Base-by-base conservation (phyloP, 2,888 invertebrate genomes). In the Oligia fasciuncula region DNA sequence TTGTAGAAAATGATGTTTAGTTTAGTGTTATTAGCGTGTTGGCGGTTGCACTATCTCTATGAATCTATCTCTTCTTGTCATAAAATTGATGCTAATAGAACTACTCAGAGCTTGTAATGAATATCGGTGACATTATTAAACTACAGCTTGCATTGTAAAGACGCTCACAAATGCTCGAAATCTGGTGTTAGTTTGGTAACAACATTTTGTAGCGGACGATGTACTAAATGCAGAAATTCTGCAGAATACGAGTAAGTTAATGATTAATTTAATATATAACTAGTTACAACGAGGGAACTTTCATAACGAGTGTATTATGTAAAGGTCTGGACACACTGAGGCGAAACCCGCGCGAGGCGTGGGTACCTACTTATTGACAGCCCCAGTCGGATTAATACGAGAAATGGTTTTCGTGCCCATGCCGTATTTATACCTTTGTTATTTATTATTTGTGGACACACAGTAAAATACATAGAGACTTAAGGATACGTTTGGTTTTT, bases 251-350 rank as follows among this genome's bases (percentile, higher is more conserved):
- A 19, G 35, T 51, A 62, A 62, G 23, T 46, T 23, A 40, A 40
- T 69, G 8, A 46, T 69, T 23, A 68, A 80, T 80, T 29, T 51
- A 81, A 70, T 65, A 65, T 49, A 51, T 2, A 57, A 65, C n/a
- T 69, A 40, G n/a, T 54, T 49, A 54, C 11, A 51, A 29, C 29
- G 14, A 43, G 43, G 23, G 51, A 65, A 29, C 9, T 40, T 13
- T 46, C 3, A 19, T 29, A 54, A 14, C 23, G 46, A 40, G n/a
- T 6, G 14, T 29, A 35, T 40, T 49, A 19, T 71, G n/a, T 29
- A 40, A 70, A 54, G 9, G 23, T 54, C 8, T 70, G 54, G 23
- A 23, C 2, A 70, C 4, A 54, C 14, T 23, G 8, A 35, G 23
- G 1, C 9, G 35, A 35, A 35, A 0, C 4, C 19, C 29, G 19